Evolutionary conservation across 2,113 vertebrate species (phyloP).

Genomic region (Rostratula benghalensis): DNA sequence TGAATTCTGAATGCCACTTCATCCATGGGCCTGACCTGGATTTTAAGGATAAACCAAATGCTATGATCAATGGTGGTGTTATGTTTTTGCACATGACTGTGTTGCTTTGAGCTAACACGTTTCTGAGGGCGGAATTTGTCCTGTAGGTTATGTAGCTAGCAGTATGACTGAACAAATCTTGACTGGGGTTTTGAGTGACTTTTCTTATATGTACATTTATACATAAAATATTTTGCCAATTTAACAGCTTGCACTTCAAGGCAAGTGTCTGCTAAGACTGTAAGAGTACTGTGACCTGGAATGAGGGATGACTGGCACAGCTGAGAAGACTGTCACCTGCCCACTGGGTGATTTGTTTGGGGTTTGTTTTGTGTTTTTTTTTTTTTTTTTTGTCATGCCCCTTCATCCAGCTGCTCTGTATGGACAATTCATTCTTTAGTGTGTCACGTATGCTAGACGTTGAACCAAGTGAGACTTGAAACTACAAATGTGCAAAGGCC

Average conservation of each 20-base stretch:
- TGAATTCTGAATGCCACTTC: background rate
- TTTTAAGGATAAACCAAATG: background rate
- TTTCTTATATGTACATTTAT: background rate
- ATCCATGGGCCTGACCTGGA: background rate
- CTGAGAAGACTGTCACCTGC: background rate
- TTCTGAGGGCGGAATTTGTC: background rate
- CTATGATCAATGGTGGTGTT: background rate
- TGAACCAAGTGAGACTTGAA: background rate
- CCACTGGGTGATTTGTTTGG: background rate
- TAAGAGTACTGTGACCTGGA: background rate
- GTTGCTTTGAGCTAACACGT: background rate
- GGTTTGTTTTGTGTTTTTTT: background rate
- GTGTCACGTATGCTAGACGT: background rate
- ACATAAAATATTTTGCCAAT: background rate
- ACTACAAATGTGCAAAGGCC: background rate
- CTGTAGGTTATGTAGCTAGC: accelerated
- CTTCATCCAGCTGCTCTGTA: background rate
- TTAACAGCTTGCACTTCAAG: background rate
- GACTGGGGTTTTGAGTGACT: background rate
- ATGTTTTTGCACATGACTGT: background rate
- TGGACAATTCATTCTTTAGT: background rate
- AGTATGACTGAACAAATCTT: background rate
- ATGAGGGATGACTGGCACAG: background rate
- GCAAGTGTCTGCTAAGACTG: background rate
- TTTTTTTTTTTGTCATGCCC: background rate